phyloP scores from a whole-genome alignment of 2,888 invertebrate species.

The Apamea monoglypha region DNA sequence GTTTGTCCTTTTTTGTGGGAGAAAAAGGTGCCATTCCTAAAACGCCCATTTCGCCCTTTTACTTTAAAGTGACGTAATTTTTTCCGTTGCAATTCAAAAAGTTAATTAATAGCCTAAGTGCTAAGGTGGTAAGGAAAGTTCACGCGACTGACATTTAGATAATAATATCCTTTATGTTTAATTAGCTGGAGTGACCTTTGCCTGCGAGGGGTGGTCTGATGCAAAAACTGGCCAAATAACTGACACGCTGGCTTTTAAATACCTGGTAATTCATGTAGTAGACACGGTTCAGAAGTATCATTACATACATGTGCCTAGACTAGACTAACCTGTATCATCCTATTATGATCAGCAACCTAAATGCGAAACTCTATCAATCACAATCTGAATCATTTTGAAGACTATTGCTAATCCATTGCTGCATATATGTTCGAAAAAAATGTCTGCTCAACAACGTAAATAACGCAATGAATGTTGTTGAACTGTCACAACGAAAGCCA shows the following conservation, averaged over 20 bases:
- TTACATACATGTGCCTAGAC: background rate
- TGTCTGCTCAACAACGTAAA: too few species aligned
- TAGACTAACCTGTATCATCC: too few species aligned
- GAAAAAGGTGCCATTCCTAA: background rate
- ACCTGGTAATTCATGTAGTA: background rate
- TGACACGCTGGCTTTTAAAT: conserved; percentile 53
- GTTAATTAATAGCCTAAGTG: conserved; percentile 22
- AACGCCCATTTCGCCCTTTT: background rate
- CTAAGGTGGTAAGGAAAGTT: conserved; percentile 45
- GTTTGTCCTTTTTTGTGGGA: too few species aligned
- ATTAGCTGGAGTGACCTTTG: conserved; percentile 60
- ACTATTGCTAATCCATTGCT: too few species aligned
- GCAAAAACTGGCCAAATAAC: conserved; percentile 60
- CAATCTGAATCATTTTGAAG: too few species aligned
- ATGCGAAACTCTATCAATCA: too few species aligned
- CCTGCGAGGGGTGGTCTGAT: conserved; percentile 29
- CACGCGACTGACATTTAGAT: conserved; percentile 60
- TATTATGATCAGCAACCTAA: too few species aligned
- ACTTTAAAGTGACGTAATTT: background rate
- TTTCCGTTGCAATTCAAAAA: conserved; percentile 53
- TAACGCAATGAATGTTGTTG: too few species aligned
- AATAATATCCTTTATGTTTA: conserved; percentile 43
- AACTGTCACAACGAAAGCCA: too few species aligned
- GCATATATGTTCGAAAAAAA: too few species aligned
- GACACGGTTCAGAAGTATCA: conserved; percentile 18